Evolutionary conservation across 2,113 vertebrate species (phyloP).

Genomic region (Cyanoramphus novaezelandiae): DNA sequence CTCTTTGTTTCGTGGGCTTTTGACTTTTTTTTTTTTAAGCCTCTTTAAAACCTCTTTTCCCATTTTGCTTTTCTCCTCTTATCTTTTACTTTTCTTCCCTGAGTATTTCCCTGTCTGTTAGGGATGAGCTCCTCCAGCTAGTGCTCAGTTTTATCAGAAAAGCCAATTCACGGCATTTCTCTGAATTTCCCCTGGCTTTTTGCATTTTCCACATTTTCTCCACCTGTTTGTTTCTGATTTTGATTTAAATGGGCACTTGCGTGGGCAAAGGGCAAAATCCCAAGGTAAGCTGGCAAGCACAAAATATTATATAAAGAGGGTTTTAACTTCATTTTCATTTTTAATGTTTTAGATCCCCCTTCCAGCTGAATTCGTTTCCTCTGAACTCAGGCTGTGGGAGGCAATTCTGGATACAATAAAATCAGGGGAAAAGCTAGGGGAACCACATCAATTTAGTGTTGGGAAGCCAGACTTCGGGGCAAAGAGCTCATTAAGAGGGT

Average conservation of each 20-base stretch:
- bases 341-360: constrained; percentile 2
- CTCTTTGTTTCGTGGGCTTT: constrained; percentile 32
- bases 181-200: neutral
- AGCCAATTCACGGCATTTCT: neutral
- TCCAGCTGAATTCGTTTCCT: neutral
- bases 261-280: constrained; percentile 37
- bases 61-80: neutral
- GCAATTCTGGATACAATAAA: neutral
- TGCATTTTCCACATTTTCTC: neutral
- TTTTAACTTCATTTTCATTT: constrained; percentile 29
- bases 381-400: neutral
- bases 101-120: neutral
- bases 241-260: neutral
- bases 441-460: accelerated
- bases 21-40: neutral
- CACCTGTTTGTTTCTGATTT: constrained; percentile 14
- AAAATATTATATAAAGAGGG: neutral
- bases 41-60: neutral
- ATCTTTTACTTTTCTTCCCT: neutral
- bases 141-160: neutral
- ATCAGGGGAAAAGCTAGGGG: neutral
- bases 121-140: neutral
- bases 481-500: neutral
- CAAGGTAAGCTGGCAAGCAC: neutral
- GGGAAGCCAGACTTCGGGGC: neutral